Evolutionary conservation across 2,797 vertebrate species (phyloP).

Genomic region (Epinephelus coioides): DNA sequence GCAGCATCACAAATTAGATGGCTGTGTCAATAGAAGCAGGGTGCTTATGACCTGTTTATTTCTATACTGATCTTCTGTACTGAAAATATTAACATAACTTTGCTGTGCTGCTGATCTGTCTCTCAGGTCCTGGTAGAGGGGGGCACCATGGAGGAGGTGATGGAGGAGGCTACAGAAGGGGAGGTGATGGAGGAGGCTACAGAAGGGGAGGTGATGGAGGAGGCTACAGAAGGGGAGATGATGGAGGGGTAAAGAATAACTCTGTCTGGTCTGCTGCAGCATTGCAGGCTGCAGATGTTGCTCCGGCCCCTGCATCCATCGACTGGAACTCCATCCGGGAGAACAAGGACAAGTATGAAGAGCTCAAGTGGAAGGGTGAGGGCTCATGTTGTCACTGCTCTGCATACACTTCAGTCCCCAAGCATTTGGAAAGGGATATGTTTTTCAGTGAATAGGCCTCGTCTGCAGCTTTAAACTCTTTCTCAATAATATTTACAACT

Average conservation of each 20-base stretch:
- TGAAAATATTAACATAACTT: too few species aligned
- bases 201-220: not conserved
- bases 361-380: constrained; percentile 95
- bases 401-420: not conserved
- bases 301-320: constrained; percentile 68
- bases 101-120: not conserved
- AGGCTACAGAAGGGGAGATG: not conserved
- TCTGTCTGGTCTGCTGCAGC: constrained; percentile 74
- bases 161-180: too few species aligned
- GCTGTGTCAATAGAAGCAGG: not conserved
- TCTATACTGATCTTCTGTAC: not conserved
- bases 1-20: not conserved
- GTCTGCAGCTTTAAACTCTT: not conserved
- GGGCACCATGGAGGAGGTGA: not conserved
- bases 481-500: not conserved
- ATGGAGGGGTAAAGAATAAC: not conserved
- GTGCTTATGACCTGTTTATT: not conserved
- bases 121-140: constrained; percentile 33
- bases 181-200: not conserved
- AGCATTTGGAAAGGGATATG: too few species aligned
- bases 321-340: constrained; percentile 91
- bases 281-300: constrained; percentile 44
- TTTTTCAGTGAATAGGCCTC: not conserved
- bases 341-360: constrained; percentile 89
- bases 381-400: too few species aligned